Base-by-base conservation (phyloP, 2,888 invertebrate genomes). In the Halictus ligatus region DNA sequence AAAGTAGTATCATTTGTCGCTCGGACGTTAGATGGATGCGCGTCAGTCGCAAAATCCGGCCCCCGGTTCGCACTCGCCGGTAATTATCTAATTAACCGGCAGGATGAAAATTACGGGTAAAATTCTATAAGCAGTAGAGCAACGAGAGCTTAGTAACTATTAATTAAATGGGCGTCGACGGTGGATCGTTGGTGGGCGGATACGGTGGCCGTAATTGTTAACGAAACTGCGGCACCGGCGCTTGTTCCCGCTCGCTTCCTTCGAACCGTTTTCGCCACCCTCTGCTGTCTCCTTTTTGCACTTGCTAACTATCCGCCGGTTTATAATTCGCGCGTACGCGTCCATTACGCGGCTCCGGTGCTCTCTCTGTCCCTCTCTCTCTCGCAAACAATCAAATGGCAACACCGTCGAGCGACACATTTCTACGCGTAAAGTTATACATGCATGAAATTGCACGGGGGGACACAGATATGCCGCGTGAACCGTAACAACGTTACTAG, bases 111-210 rank as follows among this genome's bases (percentile, higher is more conserved):
- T 92, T 92, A 91, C 86, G 89, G 89, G 83, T 90, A 89, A 91
- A 92, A 92, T 92, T 92, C 89, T 88, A 90, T 90, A 91, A 92
- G 91, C 90, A 84, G 73, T 48, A 71, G 50, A 50, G 78, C 83
- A 87, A 89, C 90, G 84, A 91, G 89, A 88, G 90, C 89, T 89
- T 84, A 87, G 91, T 88, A 92, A 91, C 92, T 92, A 92, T 92
- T 92, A 92, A 92, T 92, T 92, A 92, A 92, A 92, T 91, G 91
- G 90, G 89, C 89, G 91, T 91, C 80, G 88, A 89, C 89, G 90
- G 88, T 75, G 91, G 89, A 90, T 88, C 89, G 87, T 87, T 81
- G 83, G 82, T 71, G 78, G 84, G 87, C 74, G 78, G 82, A 80
- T 74, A 64, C 80, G 54, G 82, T 84, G 77, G 83, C 86, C 86